Conservation (phyloP, 2,113 vertebrate species). For the Nesogale talazaci region DNA sequence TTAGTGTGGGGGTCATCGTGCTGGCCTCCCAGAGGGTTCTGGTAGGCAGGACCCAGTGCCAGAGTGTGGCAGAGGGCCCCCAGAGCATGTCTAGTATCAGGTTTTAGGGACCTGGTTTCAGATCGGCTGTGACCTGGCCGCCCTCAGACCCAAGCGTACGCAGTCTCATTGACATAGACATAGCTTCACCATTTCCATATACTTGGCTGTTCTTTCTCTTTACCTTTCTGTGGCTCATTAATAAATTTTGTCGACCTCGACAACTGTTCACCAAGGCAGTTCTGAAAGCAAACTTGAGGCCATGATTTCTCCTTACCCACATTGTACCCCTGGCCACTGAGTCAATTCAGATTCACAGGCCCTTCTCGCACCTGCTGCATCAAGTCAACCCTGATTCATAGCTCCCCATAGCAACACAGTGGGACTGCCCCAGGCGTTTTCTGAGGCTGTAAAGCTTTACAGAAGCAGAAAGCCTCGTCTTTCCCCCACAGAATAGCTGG, state of each 20-base stretch:
- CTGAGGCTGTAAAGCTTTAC: no score
- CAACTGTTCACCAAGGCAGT: not conserved
- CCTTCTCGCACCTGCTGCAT: no score
- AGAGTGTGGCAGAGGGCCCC: not conserved
- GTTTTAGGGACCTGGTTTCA: not conserved
- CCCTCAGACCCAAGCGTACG: accelerated
- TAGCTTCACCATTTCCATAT: not conserved
- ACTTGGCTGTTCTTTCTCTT: not conserved
- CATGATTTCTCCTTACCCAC: not conserved
- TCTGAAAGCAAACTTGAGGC: not conserved
- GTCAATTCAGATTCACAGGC: not conserved
- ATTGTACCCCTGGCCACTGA: not conserved
- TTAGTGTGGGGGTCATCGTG: not conserved
- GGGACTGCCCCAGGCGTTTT: no score
- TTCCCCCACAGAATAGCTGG: no score
- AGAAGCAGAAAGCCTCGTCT: no score
- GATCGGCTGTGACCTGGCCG: not conserved
- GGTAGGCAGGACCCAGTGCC: not conserved
- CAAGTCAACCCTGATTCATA: no score
- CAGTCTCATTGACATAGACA: not conserved
- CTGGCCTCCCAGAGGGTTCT: not conserved
- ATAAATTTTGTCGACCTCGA: not conserved
- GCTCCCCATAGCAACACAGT: no score
- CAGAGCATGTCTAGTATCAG: not conserved
- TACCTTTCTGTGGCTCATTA: conserved; percentile 19